Base-by-base conservation (phyloP, 2,113 vertebrate genomes). In the Trachemys scripta region DNA sequence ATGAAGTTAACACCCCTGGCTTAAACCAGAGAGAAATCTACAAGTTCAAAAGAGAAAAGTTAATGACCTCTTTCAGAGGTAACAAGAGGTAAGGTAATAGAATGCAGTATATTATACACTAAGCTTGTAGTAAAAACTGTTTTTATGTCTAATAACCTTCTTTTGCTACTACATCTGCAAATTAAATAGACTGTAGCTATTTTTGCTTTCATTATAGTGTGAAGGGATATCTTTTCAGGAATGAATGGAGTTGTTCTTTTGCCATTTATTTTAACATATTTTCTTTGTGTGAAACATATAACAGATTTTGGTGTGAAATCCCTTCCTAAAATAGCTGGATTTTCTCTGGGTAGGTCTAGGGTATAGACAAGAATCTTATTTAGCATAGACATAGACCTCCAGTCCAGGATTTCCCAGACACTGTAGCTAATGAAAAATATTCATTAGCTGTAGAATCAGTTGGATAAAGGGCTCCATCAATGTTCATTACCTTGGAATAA, bases 21-120 rank as follows among this genome's bases (percentile, higher is more conserved):
- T 85, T 90, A 10, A 1, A 35, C 14, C 35, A 65, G 59, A 85
- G 22, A 84, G 72, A 88, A 82, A 51, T 93, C 51, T 53, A 22
- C 81, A 62, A 59, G 31, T 13, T 84, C 42, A 80, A 57, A 81
- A 42, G 31, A 75, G 35, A 42, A 78, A 86, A 95, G 93, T 14
- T 75, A 72, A 51, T 57, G 17, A 84, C 2, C 59, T 54, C 19
- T 84, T 29, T 57, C 45, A 27, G 1, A 90, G 69, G 16, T 9
- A 87, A 29, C 75, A 82, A 83, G 87, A 95, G 96, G 93, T 97
- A 94, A 96, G 95, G 75, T 14, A 3, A 27, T 3, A 47, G 47
- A 49, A 50, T 19, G 54, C 14, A 56, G 3, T 42, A 75, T 42
- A 80, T 6, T 59, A 35, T 81, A 75, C 8, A 5, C 47, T 81